Percentiles rank a stretch among this genome's conserved stretches.
These are phyloP conservation scores for Clavelina lepadiformis DNA, from an alignment of 23 tunicate genomes.

Conservation along the genomic window DNA sequence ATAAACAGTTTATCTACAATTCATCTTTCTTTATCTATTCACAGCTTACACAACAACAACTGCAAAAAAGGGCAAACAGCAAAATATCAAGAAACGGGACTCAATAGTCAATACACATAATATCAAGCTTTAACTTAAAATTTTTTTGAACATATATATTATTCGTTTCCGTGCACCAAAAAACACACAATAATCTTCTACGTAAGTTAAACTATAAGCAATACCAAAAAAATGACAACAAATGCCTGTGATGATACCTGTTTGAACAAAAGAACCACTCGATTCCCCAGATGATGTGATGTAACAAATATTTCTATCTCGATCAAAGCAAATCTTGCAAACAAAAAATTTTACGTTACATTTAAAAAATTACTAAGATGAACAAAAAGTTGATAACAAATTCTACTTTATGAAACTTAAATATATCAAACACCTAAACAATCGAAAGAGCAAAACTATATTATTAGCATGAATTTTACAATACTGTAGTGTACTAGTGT, in stretches of 20 bases:
- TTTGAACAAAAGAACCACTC: background rate
- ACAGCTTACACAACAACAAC: too few species aligned
- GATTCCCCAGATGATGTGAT: background rate
- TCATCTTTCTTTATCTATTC: too few species aligned
- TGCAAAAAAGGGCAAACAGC: too few species aligned
- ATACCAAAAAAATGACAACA: background rate
- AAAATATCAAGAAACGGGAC: too few species aligned
- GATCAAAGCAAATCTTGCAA: slow-evolving; percentile 11
- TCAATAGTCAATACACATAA: too few species aligned
- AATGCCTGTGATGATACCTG: background rate
- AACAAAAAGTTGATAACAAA: background rate
- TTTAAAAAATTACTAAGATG: background rate
- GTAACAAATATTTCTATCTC: slow-evolving; percentile 16
- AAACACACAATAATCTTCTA: too few species aligned
- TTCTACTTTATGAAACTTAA: background rate
- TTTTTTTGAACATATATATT: too few species aligned
- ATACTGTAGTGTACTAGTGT: too few species aligned
- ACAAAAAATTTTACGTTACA: background rate
- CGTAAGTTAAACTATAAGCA: background rate
- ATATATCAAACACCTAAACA: background rate
- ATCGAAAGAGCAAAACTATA: background rate
- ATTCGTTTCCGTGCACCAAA: too few species aligned
- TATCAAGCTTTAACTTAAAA: too few species aligned
- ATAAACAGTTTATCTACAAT: too few species aligned
- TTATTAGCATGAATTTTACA: too few species aligned